Evolutionary conservation across 2,797 vertebrate species (phyloP).

Genomic region (Muscicapa striata): DNA sequence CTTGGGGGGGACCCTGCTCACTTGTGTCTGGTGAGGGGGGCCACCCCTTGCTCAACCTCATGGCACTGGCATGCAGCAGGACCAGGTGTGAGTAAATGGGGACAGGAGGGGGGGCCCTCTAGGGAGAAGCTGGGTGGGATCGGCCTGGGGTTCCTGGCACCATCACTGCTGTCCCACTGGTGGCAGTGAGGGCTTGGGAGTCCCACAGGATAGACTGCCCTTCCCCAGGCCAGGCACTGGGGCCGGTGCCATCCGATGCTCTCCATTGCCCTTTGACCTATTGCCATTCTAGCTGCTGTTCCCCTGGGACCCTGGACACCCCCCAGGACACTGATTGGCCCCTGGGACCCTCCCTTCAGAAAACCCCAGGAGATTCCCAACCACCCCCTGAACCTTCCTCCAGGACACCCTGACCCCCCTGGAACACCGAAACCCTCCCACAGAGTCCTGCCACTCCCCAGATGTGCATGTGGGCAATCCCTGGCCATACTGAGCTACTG

Average conservation of each 20-base stretch:
- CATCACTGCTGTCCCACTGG: rapidly evolving
- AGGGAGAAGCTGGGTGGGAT: neutral
- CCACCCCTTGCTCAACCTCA: rapidly evolving
- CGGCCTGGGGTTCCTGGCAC: rapidly evolving
- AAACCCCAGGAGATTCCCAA: neutral
- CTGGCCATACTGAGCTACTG: rapidly evolving
- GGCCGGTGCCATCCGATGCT: rapidly evolving
- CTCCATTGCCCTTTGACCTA: rapidly evolving
- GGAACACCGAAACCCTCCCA: neutral
- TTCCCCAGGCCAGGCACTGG: neutral
- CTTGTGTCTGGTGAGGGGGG: no score
- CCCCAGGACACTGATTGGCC: no score
- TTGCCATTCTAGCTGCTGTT: neutral
- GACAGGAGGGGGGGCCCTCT: rapidly evolving
- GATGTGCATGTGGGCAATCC: neutral
- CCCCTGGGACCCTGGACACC: no score
- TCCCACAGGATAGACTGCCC: neutral
- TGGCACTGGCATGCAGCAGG: neutral
- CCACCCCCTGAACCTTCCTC: neutral
- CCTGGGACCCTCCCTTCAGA: neutral
- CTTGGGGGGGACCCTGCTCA: neutral
- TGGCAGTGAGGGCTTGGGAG: rapidly evolving
- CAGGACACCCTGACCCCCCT: rapidly evolving
- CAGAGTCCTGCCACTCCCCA: neutral
- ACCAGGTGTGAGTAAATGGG: neutral